phyloP scores from a whole-genome alignment of 2,888 invertebrate genomes.

The Euspilapteryx auroguttella region DNA sequence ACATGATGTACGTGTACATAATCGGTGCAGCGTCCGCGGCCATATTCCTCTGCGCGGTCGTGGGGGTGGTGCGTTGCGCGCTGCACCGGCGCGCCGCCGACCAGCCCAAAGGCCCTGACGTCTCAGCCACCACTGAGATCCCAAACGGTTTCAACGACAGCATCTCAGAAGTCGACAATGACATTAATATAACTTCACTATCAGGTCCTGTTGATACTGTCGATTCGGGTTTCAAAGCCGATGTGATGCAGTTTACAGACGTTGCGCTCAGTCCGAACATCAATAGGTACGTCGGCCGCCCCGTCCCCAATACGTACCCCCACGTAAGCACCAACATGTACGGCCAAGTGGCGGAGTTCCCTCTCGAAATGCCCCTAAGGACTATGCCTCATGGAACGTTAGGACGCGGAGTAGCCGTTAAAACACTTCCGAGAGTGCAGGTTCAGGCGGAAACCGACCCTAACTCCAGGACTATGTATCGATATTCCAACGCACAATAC shows the following conservation, averaged over 20 bases:
- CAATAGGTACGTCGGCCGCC: conserved; percentile 49
- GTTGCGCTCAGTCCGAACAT: conserved; percentile 48
- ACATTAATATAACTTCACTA: conserved; percentile 71
- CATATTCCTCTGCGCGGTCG: conserved; percentile 69
- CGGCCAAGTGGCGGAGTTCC: conserved; percentile 53
- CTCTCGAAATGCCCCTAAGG: conserved; percentile 54
- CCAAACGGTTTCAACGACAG: conserved; percentile 85
- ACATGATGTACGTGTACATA: conserved; percentile 82
- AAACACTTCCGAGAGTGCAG: conserved; percentile 45
- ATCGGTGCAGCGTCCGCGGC: conserved; percentile 75
- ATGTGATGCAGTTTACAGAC: conserved; percentile 41
- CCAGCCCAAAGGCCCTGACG: conserved; percentile 69
- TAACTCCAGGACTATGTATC: conserved; percentile 64
- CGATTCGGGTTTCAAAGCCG: conserved; percentile 41
- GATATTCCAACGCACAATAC: conserved; percentile 68
- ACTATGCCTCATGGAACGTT: conserved; percentile 50
- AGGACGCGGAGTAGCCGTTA: conserved; percentile 46
- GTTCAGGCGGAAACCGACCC: conserved; percentile 53
- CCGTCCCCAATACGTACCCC: conserved; percentile 50
- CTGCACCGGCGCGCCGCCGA: conserved; percentile 66
- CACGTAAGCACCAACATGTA: conserved; percentile 55
- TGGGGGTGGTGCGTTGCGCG: conserved; percentile 72
- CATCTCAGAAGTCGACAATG: conserved; percentile 82
- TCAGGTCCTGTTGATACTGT: conserved; percentile 65
- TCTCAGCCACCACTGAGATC: conserved; percentile 73